A percentile compares a stretch with the other conserved stretches of the same genome.
phyloP scores from a whole-genome alignment of 2,797 vertebrate genomes.

The Varecia variegata region DNA sequence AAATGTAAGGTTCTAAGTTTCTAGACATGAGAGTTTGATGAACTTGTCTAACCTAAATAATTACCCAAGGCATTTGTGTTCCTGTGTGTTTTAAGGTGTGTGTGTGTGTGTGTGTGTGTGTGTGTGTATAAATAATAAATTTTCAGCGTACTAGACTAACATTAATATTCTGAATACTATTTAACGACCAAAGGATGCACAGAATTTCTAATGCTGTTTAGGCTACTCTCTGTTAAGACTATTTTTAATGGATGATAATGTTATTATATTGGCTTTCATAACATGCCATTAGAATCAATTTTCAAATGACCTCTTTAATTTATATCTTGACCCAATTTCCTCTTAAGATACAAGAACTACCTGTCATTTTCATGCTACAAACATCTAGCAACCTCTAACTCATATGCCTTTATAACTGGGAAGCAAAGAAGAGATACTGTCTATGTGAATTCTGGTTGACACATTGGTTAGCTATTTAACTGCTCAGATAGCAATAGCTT shows the following conservation, averaged over 20 bases:
- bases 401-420: not conserved
- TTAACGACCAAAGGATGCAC: not conserved
- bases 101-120: not conserved
- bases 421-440: not conserved
- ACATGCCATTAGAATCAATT: not conserved
- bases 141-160: not conserved
- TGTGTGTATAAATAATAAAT: not conserved
- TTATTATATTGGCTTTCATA: not conserved
- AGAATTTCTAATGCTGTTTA: not conserved
- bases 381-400: not conserved
- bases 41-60: not conserved
- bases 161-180: not conserved
- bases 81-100: not conserved
- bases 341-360: not conserved
- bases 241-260: not conserved
- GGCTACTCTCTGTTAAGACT: not conserved
- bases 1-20: not conserved
- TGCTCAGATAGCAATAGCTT: not conserved
- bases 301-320: not conserved
- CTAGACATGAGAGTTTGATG: not conserved
- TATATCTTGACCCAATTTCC: not conserved
- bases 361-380: not conserved
- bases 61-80: not conserved
- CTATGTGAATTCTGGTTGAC: not conserved
- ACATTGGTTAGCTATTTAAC: not conserved